A percentile compares a stretch with the other conserved stretches of the same genome.
phyloP scores from a whole-genome alignment of 1,140 invertebrate genomes.

The Papilio xuthus region DNA sequence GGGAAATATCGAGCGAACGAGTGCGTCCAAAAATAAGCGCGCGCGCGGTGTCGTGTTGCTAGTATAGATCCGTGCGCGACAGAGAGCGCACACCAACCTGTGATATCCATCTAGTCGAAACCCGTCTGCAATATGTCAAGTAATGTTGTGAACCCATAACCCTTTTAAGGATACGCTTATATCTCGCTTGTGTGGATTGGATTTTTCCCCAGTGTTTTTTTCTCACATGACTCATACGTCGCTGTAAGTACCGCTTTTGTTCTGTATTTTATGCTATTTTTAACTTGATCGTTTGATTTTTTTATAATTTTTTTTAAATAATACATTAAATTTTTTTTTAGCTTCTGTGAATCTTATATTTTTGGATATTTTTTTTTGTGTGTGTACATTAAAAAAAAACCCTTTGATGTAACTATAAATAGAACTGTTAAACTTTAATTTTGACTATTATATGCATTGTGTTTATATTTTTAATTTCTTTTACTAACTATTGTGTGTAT shows the following conservation, averaged over 20 bases:
- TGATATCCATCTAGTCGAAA: slow-evolving; percentile 48
- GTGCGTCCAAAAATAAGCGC: slow-evolving; percentile 71
- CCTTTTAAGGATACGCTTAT: slow-evolving; percentile 37
- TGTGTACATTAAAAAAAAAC: background rate
- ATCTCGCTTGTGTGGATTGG: slow-evolving; percentile 63
- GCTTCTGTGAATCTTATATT: background rate
- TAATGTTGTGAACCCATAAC: slow-evolving; percentile 59
- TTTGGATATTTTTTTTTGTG: background rate
- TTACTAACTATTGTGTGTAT: background rate
- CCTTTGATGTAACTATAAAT: background rate
- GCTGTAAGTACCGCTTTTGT: slow-evolving; percentile 33
- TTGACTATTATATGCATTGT: background rate
- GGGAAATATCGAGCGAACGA: slow-evolving; percentile 57
- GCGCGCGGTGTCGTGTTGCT: slow-evolving; percentile 70
- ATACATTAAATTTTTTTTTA: background rate
- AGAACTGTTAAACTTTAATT: background rate
- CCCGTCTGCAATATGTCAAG: slow-evolving; percentile 58
- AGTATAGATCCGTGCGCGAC: slow-evolving; percentile 53
- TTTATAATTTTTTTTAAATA: background rate
- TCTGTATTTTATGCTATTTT: slow-evolving; percentile 45
- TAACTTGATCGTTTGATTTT: slow-evolving; percentile 50
- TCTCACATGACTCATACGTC: background rate
- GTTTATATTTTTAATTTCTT: slow-evolving; percentile 3
- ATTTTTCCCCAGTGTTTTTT: slow-evolving; percentile 57
- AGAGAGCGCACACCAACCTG: slow-evolving; percentile 50